A percentile compares a stretch with the other conserved stretches of the same genome.
phyloP scores from a whole-genome alignment of 2,113 vertebrate species.

The Chauna torquata region DNA sequence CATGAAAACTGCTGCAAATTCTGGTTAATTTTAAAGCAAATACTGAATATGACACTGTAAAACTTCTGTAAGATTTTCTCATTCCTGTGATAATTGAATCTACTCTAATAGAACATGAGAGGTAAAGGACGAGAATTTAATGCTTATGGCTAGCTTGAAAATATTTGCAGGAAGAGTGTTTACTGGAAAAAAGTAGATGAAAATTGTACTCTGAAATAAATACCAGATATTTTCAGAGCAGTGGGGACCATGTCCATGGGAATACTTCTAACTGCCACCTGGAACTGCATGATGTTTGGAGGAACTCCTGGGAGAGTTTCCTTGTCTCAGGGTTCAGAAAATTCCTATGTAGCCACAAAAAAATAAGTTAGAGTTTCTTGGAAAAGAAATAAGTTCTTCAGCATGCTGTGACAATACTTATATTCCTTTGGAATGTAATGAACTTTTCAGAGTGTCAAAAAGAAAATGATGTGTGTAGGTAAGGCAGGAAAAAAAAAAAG shows the following conservation, averaged over 20 bases:
- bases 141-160: background rate
- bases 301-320: background rate
- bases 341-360: background rate
- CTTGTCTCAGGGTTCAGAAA: background rate
- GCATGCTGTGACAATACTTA: background rate
- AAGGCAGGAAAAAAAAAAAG: background rate
- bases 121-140: background rate
- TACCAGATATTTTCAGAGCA: background rate
- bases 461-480: background rate
- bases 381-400: background rate
- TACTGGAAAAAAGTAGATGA: background rate
- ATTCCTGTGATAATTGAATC: background rate
- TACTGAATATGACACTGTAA: background rate
- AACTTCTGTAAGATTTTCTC: background rate
- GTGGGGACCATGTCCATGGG: background rate
- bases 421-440: background rate
- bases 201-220: background rate
- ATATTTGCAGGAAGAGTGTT: background rate
- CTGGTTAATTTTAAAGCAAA: background rate
- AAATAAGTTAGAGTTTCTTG: background rate
- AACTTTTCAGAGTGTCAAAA: background rate
- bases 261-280: background rate
- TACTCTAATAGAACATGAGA: background rate
- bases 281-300: background rate
- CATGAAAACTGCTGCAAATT: background rate